These are phyloP conservation scores for Nemopilema nomurai DNA, from an alignment of 30 jellyfish, hydroid and myxozoan genomes.

Conservation along the genomic window DNA sequence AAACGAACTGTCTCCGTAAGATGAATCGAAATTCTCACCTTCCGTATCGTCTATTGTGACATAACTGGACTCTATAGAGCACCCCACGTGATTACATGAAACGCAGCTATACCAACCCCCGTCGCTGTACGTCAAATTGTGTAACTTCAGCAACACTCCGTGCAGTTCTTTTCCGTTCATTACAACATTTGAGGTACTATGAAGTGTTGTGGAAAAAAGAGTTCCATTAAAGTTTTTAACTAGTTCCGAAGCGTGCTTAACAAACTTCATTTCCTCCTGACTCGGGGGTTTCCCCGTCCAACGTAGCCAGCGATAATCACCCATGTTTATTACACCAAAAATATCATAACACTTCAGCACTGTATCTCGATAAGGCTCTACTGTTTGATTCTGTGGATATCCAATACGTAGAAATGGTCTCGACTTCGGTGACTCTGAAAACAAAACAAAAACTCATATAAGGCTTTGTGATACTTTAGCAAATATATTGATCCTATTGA, in stretches of 20 bases:
- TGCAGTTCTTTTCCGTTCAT: constrained; percentile 29
- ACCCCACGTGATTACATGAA: constrained; percentile 88
- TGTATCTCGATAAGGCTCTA: constrained; percentile 40
- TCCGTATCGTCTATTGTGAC: constrained; percentile 27
- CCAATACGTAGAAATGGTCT: constrained; percentile 81
- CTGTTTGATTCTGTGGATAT: constrained; percentile 61
- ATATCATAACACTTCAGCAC: constrained; percentile 83
- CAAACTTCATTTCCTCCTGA: constrained; percentile 8
- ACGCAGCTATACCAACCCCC: constrained; percentile 92
- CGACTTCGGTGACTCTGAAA: constrained; percentile 67
- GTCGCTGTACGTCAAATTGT: constrained; percentile 54
- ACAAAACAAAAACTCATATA: background rate
- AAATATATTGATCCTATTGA: too few relatives aligned
- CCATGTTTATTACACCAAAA: constrained; percentile 72
- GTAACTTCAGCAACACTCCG: constrained; percentile 77
- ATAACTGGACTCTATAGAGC: constrained; percentile 63
- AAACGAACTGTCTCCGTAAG: background rate
- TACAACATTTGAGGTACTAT: constrained; percentile 27
- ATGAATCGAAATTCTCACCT: constrained; percentile 12
- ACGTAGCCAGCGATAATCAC: constrained; percentile 90
- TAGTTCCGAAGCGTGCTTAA: constrained; percentile 27
- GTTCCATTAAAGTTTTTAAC: constrained; percentile 43
- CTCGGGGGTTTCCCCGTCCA: constrained; percentile 77
- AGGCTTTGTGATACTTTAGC: background rate
- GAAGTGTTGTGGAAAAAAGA: constrained; percentile 38